Evolutionary conservation across 2,113 vertebrate species (phyloP), one percentile per base, ranked within the genome.

Genomic region (Aptenodytes patagonicus): DNA sequence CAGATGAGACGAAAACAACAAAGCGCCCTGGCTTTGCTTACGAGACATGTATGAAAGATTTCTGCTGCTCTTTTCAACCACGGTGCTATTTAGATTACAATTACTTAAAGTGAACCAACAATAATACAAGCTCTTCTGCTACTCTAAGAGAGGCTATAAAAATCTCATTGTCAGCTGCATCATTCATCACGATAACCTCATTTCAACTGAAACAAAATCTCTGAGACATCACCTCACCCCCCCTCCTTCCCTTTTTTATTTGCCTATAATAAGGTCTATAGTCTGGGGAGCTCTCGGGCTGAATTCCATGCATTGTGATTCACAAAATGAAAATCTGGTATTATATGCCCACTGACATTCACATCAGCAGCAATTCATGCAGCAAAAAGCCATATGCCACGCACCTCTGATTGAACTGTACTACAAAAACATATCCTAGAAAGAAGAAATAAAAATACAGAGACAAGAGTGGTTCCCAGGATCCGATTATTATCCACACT

Each of bases 321-420:
- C 94, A 95, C 93, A 77, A 92, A 98, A 98, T 97, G 95, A 97
- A 97, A 98, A 97, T 95, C 94, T 97, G 95, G 90, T 96, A 95
- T 97, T 96, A 93, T 92, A 84, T 97, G 97, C 93, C 95, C 91
- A 97, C 91, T 98, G 98, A 98, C 97, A 98, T 98, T 98, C 97
- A 95, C 95, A 98, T 98, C 96, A 85, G 95, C 82, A 96, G 96
- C 97, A 98, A 97, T 93, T 98, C 98, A 98, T 95, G 98, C 96
- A 87, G 96, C 95, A 97, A 98, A 98, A 98, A 94, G 90, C 98
- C 98, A 98, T 98, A 97, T 98, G 98, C 96, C 96, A 69, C 22
- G 68, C 84, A 97, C 97, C 87, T 96, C 82, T 73, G 87, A 96
- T 94, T 96, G 94, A 92, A 97, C 90, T 90, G 83, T 91, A 95